Conservation (phyloP, 1,140 invertebrate genomes). For the Zaprionus vittiger region DNA sequence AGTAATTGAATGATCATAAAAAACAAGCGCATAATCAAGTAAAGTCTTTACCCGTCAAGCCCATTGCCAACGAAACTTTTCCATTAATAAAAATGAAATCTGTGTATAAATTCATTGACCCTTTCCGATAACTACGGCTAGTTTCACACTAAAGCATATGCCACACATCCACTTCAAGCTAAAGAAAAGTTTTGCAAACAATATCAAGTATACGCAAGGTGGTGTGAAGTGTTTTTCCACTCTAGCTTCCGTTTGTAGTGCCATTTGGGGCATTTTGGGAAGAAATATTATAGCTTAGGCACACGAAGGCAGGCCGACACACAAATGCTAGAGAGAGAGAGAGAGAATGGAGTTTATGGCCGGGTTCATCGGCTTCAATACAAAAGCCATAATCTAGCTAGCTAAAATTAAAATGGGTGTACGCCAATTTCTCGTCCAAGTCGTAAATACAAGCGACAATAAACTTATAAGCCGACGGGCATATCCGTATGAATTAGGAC, state of each 20-base stretch:
- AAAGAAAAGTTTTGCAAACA: constrained; percentile 4
- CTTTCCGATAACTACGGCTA: not conserved
- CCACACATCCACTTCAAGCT: not conserved
- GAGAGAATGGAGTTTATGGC: constrained; percentile 40
- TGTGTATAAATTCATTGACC: not conserved
- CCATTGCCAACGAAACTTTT: too few relatives aligned
- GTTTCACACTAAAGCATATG: constrained; percentile 2
- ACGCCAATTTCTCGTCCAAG: constrained; percentile 76
- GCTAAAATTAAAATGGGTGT: constrained; percentile 77
- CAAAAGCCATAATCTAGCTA: constrained; percentile 77
- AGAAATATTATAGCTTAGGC: constrained; percentile 40
- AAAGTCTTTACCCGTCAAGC: rapidly evolving
- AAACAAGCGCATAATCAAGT: too few relatives aligned
- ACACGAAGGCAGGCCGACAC: not conserved
- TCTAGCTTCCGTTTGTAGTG: constrained; percentile 4
- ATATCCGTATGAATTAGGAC: constrained; percentile 66
- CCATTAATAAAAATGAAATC: not conserved
- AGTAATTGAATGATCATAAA: too few relatives aligned
- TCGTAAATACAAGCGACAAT: constrained; percentile 77
- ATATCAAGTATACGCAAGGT: constrained; percentile 35
- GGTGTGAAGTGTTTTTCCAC: constrained; percentile 23
- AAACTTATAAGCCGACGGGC: constrained; percentile 75
- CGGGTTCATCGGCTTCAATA: constrained; percentile 43
- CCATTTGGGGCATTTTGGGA: constrained; percentile 1
- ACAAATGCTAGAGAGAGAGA: not conserved